Evolutionary conservation across 2,888 invertebrate species (phyloP), one percentile per base, ranked within the genome.

Genomic region (Anticlea derivata): DNA sequence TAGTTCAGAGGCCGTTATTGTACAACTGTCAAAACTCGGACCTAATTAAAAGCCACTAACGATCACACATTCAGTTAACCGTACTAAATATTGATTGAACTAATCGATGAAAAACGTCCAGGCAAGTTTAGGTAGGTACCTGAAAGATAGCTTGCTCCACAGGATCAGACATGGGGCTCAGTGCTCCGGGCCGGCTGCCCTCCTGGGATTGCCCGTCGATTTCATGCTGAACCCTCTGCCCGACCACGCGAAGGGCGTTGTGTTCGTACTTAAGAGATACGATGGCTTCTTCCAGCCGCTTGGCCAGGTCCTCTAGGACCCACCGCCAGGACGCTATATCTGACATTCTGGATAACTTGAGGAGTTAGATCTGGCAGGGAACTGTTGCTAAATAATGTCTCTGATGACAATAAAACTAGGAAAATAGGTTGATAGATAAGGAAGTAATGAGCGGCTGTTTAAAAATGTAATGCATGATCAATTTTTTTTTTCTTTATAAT

Each of bases 311-410:
- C 47, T 79, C 68, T 0, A 89, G 61, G 0, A 89, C 86, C 89
- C 89, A 89, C 2, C 75, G 78, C 89, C 89, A 90, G 5, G 87
- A 86, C 1, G 76, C 70, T 45, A 90, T 76, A 17, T 87, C 86
- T 47, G 88, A 74, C 55, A 90, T 82, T 69, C 89, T 88, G 46
- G 5, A 34, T 22, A 35, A 29, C 31, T 41, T 30, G 12, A 8
- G 7, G 31, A 30, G 7, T 41, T 41, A 41, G 23, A 22, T 24
- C 10, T 22, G 22, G 8, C 24, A 13, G 13, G 5, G 4, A 33
- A n/a, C n/a, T 20, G 13, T 7, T 31, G 6, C 17, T 31, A 13
- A 29, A 3, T n/a, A n/a, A n/a, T n/a, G n/a, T n/a, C n/a, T n/a
- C n/a, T n/a, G n/a, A n/a, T n/a, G n/a, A n/a, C n/a, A n/a, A n/a